Conservation (phyloP, 2,797 vertebrate genomes). For the Mus spretus region DNA sequence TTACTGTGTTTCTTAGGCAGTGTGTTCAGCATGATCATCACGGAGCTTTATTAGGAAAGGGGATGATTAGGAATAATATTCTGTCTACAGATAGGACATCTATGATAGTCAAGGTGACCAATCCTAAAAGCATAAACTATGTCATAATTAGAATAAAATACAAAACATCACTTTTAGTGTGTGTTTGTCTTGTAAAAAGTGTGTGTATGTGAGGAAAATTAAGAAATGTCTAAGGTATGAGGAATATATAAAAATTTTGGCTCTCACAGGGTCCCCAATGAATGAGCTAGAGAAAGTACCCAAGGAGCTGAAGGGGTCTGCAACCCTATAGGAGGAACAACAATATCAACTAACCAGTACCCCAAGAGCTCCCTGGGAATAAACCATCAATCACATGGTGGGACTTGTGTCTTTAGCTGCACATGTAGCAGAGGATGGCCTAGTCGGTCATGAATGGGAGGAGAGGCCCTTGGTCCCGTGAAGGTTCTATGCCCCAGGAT, state of each 20-base stretch:
- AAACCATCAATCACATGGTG: too few species aligned
- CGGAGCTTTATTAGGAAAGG: background rate
- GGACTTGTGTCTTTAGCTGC: too few species aligned
- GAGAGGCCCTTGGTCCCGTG: too few species aligned
- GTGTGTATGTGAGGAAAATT: slow-evolving; percentile 19
- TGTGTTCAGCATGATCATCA: background rate
- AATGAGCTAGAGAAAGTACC: too few species aligned
- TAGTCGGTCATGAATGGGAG: too few species aligned
- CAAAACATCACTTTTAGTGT: background rate
- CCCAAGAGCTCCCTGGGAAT: too few species aligned
- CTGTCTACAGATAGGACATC: background rate
- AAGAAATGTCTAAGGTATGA: slow-evolving; percentile 60
- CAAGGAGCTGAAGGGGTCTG: too few species aligned
- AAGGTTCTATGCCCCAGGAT: too few species aligned
- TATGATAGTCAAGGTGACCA: slow-evolving; percentile 37
- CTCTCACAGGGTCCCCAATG: background rate
- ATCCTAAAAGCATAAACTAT: slow-evolving; percentile 22
- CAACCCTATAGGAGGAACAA: too few species aligned
- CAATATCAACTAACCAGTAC: too few species aligned
- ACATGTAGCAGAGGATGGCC: too few species aligned
- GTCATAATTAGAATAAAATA: slow-evolving; percentile 60
- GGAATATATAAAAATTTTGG: slow-evolving; percentile 47
- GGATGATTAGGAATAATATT: slow-evolving; percentile 31
- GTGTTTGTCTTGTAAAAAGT: slow-evolving; percentile 3
- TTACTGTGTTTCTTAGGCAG: slow-evolving; percentile 49